Conservation (phyloP, 1,140 invertebrate species). For the Rhopalosiphum padi region DNA sequence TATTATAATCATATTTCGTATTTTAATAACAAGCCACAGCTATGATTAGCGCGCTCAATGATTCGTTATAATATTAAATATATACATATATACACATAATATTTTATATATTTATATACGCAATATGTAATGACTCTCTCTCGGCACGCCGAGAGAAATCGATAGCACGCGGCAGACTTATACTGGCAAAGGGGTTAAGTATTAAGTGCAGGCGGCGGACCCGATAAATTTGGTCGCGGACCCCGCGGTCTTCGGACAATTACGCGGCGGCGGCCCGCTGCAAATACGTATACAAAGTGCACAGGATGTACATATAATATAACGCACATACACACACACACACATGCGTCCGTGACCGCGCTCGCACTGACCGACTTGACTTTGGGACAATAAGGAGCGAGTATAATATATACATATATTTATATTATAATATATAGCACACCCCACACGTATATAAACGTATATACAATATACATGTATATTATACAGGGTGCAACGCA, state of each 20-base stretch:
- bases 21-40: background rate
- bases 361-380: background rate
- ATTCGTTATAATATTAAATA: background rate
- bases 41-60: background rate
- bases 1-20: no score
- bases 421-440: background rate
- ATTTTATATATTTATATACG: no score
- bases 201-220: constrained; percentile 32
- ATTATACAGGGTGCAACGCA: background rate
- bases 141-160: background rate
- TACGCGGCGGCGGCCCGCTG: constrained; percentile 13
- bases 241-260: constrained; percentile 39
- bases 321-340: background rate
- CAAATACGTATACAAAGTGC: constrained; percentile 26
- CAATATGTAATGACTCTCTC: background rate
- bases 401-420: background rate
- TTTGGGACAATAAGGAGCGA: background rate
- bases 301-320: background rate
- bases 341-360: no score
- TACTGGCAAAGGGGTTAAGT: background rate
- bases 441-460: background rate
- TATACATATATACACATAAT: no score
- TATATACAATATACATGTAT: background rate
- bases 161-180: background rate
- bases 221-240: constrained; percentile 33